A percentile compares a stretch with the other conserved stretches of the same genome.
Conservation (phyloP, 2,113 vertebrate genomes). For the Callorhinus ursinus region DNA sequence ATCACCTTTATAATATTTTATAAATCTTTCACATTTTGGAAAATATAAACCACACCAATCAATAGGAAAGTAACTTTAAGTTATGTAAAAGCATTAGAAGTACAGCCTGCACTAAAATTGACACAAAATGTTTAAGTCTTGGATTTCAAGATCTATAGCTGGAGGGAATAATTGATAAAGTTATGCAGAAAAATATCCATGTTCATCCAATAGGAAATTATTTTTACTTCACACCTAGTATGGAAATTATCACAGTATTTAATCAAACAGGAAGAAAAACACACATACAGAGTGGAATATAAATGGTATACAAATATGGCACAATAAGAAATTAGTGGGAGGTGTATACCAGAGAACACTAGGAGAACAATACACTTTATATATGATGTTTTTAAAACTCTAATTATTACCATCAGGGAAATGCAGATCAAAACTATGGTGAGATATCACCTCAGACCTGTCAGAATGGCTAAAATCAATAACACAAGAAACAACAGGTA, state of each 20-base stretch:
- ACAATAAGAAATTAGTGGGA: background rate
- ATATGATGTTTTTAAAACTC: background rate
- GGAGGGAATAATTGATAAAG: background rate
- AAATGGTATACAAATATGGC: background rate
- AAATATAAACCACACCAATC: background rate
- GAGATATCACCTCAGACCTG: background rate
- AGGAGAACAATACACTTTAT: background rate
- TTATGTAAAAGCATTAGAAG: background rate
- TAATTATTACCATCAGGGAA: background rate
- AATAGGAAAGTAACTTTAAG: background rate
- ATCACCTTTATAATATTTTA: background rate
- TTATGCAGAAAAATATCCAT: background rate
- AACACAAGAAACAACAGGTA: background rate
- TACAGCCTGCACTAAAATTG: background rate
- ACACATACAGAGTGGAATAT: background rate
- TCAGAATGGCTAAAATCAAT: background rate
- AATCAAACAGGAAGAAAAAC: background rate
- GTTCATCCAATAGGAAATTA: background rate
- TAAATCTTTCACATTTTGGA: background rate
- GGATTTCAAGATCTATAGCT: background rate
- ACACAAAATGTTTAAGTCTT: background rate
- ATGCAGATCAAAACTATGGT: background rate
- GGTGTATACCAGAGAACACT: background rate
- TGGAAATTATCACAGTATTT: background rate
- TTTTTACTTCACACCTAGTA: background rate